Conservation (phyloP, 2,797 vertebrate genomes). For the Melanotaenia trifasciata region DNA sequence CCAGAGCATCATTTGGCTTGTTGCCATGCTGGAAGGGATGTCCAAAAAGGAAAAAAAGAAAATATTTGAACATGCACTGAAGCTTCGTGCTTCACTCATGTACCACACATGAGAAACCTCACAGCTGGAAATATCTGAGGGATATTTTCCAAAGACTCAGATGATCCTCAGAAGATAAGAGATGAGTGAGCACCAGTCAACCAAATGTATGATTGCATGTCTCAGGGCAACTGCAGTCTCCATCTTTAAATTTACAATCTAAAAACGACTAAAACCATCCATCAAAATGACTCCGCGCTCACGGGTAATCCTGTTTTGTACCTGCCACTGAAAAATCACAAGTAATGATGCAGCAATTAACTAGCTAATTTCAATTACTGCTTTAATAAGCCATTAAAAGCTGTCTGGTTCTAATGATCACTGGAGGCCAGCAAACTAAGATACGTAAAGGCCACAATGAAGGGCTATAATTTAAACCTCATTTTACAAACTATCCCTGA, state of each 20-base stretch:
- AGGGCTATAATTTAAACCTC: constrained; percentile 45
- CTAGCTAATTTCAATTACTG: constrained; percentile 63
- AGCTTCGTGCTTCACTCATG: no score
- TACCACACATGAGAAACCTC: no score
- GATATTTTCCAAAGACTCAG: no score
- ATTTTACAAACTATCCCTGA: constrained; percentile 41
- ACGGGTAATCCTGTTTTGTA: constrained; percentile 35
- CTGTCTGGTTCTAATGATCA: constrained; percentile 55
- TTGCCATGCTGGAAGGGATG: no score
- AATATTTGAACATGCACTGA: no score
- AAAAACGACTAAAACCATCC: neutral
- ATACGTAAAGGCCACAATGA: constrained; percentile 41
- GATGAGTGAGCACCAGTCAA: no score
- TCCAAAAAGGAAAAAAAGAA: no score
- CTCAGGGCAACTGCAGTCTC: neutral
- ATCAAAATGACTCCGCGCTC: constrained; percentile 24
- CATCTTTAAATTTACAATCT: neutral
- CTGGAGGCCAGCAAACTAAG: constrained; percentile 52
- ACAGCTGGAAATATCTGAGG: no score
- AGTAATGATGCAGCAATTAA: constrained; percentile 62
- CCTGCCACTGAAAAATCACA: constrained; percentile 56
- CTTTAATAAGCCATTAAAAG: constrained; percentile 53
- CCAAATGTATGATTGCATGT: neutral
- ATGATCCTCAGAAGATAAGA: no score
- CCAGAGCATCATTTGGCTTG: no score